These are phyloP conservation scores for Enteromius anoplus DNA, from an alignment of 2,797 vertebrate species.

Conservation along the genomic window DNA sequence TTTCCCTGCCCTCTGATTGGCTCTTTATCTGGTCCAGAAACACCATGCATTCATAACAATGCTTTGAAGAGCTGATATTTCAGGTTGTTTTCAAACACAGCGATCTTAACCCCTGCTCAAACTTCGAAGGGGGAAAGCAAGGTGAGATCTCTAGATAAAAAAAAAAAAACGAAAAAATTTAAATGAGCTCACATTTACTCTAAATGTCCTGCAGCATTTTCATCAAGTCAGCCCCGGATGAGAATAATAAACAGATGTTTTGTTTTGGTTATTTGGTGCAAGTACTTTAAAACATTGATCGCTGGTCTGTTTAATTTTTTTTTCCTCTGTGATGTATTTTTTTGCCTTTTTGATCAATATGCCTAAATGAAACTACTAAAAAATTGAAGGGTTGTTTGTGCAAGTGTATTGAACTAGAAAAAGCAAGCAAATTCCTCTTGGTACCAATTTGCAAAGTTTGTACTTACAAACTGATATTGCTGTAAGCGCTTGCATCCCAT, in stretches of 20 bases:
- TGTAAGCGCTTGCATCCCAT: conserved; percentile 5
- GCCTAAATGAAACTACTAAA: conserved; percentile 9
- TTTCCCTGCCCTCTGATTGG: conserved; percentile 73
- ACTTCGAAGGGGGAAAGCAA: conserved; percentile 12
- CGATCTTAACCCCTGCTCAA: conserved; percentile 24
- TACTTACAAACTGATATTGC: conserved; percentile 3
- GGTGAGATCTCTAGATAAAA: conserved; percentile 2
- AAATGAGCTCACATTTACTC: neutral
- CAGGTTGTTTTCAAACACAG: conserved; percentile 45
- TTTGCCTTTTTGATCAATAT: conserved; percentile 41
- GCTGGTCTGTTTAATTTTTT: conserved; percentile 1
- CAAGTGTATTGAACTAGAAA: conserved; percentile 26
- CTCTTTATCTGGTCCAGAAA: conserved; percentile 64
- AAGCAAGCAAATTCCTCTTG: conserved; percentile 16
- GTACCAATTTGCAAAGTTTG: conserved; percentile 10
- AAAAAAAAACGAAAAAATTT: too few species aligned
- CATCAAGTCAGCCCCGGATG: neutral
- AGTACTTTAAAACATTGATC: conserved; percentile 24
- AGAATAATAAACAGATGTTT: conserved; percentile 23
- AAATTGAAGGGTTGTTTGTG: conserved; percentile 40
- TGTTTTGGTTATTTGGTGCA: neutral
- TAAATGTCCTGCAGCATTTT: neutral
- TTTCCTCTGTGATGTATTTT: conserved; percentile 11
- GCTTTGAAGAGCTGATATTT: conserved; percentile 54
- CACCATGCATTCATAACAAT: conserved; percentile 49